Evolutionary conservation across 2,797 vertebrate species (phyloP), one percentile per base, ranked within the genome.

Genomic region (Mionectes olivaceus): DNA sequence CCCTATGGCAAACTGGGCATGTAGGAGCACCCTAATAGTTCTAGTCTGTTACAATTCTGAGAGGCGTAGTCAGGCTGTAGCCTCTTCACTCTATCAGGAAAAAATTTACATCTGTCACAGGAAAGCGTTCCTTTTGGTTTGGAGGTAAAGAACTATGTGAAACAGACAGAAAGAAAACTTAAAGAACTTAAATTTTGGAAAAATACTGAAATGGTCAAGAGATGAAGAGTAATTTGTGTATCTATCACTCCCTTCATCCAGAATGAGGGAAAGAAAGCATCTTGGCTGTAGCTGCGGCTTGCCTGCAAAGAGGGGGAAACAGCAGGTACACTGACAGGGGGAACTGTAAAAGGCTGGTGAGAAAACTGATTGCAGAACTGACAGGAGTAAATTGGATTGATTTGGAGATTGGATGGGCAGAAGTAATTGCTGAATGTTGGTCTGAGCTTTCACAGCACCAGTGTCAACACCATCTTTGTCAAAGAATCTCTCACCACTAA

Each of bases 371-470:
- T 55, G 65, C 69, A 68, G 49, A 94, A 52, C 52, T 65, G 68
- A 76, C 5, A 14, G 63, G 60, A 52, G 41, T 89, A 70, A 79
- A 93, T 47, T 59, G 64, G 47, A 83, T 83, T 86, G 41, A 61
- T 83, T 21, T 80, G 69, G 43, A 91, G 53, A 78, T 1, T 78
- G 56, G 44, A 41, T 49, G 15, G 87, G 57, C 69, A 83, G 65
- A 81, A 91, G 46, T 83, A 93, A 81, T 88, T 91, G 56, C 52
- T 69, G 23, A 53, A 24, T 67, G 37, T 47, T 50, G 28, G 33
- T 52, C 46, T 75, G 50, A 71, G 57, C 17, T 83, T 56, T 49
- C 12, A 7, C 57, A 91, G 53, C 41, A 60, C 21, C 41, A 43
- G 4, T 56, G 63, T 84, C 67, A 71, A 24, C 74, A 64, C 11